Evolutionary conservation across 2,797 vertebrate species (phyloP).

Genomic region (Crocodylus rhombifer): DNA sequence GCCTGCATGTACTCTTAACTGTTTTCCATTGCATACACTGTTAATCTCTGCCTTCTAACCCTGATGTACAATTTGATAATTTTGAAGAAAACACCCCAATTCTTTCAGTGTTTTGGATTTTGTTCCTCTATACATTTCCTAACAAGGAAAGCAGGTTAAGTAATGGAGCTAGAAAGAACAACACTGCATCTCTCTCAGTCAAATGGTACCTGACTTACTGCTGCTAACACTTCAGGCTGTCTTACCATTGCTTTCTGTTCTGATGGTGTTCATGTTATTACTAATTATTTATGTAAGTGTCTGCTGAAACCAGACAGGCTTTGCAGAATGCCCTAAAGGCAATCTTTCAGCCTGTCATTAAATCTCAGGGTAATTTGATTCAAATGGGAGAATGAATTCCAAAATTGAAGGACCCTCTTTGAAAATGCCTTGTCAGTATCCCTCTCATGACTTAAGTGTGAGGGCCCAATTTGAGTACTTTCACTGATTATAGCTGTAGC

Average conservation of each 20-base stretch:
- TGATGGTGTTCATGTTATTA: background rate
- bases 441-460: too few species aligned
- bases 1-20: too few species aligned
- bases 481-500: background rate
- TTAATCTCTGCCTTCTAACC: too few species aligned
- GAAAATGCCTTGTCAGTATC: background rate
- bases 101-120: too few species aligned
- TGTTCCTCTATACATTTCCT: too few species aligned
- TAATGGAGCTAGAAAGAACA: background rate
- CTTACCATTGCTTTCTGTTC: fast-evolving
- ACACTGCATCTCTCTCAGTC: background rate
- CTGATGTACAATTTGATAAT: too few species aligned
- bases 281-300: background rate
- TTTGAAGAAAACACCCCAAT: too few species aligned
- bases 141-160: background rate
- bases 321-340: background rate
- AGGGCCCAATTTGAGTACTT: background rate
- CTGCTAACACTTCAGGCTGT: fast-evolving
- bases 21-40: too few species aligned
- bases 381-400: background rate
- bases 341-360: background rate
- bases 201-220: background rate
- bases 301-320: background rate
- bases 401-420: background rate
- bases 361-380: background rate